phyloP scores from a whole-genome alignment of 1,140 invertebrate genomes.

The Aphis gossypii region DNA sequence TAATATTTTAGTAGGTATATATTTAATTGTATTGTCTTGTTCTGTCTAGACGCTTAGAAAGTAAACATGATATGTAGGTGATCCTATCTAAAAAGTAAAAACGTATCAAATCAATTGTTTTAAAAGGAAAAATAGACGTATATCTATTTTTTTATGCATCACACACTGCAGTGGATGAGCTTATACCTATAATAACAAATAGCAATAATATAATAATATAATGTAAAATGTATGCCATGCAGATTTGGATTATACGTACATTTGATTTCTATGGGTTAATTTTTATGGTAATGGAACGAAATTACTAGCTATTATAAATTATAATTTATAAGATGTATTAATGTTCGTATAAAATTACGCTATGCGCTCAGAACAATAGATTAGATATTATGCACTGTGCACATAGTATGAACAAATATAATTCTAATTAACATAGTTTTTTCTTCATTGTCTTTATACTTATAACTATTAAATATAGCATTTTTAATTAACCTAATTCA shows the following conservation, averaged over 20 bases:
- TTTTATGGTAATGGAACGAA: constrained; percentile 31
- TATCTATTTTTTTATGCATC: neutral
- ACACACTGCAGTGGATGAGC: neutral
- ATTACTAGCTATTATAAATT: constrained; percentile 42
- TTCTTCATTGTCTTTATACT: neutral
- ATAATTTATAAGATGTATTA: neutral
- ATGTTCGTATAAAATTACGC: neutral
- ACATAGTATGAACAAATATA: neutral
- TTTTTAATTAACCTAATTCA: constrained; percentile 42
- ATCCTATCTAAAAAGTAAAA: constrained; percentile 55
- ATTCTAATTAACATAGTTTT: constrained; percentile 44
- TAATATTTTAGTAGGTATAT: constrained; percentile 21
- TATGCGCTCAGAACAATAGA: neutral
- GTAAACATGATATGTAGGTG: constrained; percentile 39
- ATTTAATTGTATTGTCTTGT: constrained; percentile 52
- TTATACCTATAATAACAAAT: neutral
- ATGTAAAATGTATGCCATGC: constrained; percentile 35
- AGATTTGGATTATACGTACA: neutral
- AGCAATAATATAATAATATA: neutral
- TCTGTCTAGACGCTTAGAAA: constrained; percentile 42
- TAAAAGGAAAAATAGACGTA: constrained; percentile 42
- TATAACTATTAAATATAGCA: neutral
- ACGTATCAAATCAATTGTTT: constrained; percentile 56
- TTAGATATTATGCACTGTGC: neutral
- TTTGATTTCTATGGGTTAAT: constrained; percentile 44